phyloP scores from a whole-genome alignment of 2,888 invertebrate species.

The Drosophila leonis region DNA sequence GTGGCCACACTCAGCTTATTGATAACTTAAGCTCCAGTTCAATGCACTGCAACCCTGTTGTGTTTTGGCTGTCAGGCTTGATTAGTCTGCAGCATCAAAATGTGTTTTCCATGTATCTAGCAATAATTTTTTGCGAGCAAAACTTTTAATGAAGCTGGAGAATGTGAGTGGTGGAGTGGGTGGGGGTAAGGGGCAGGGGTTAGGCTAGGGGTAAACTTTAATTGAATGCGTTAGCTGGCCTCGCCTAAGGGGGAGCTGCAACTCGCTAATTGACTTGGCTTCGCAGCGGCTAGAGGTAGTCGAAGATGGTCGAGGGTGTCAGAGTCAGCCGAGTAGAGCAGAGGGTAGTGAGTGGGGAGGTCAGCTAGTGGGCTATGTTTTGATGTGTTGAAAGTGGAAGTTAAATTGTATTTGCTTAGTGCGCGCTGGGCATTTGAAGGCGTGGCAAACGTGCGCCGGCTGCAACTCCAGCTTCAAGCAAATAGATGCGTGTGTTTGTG shows the following conservation, averaged over 20 bases:
- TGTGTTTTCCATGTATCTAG: slow-evolving; percentile 12
- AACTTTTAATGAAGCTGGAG: slow-evolving; percentile 5
- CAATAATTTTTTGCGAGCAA: slow-evolving; percentile 25
- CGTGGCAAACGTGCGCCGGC: slow-evolving; percentile 38
- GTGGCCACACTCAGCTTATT: slow-evolving; percentile 15
- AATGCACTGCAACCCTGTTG: slow-evolving; percentile 31
- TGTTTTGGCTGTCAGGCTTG: slow-evolving; percentile 35
- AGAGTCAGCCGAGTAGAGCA: neutral
- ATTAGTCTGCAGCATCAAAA: slow-evolving; percentile 35
- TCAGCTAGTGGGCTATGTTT: slow-evolving; percentile 17
- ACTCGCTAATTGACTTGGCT: slow-evolving; percentile 69
- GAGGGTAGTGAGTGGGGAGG: neutral
- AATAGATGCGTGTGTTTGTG: slow-evolving; percentile 25
- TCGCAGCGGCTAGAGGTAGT: slow-evolving; percentile 2
- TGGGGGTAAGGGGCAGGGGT: neutral
- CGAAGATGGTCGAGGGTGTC: neutral
- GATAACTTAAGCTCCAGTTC: slow-evolving; percentile 27
- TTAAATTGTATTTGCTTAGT: slow-evolving; percentile 78
- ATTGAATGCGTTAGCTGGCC: slow-evolving; percentile 48
- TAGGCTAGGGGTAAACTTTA: slow-evolving; percentile 37
- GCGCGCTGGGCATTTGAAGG: slow-evolving; percentile 42
- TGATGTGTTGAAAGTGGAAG: slow-evolving; percentile 80
- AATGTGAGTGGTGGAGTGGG: neutral
- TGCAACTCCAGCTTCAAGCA: slow-evolving; percentile 48
- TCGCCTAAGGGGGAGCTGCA: neutral